phyloP scores from a whole-genome alignment of 2,113 vertebrate species.

The Cebidichthys violaceus region DNA sequence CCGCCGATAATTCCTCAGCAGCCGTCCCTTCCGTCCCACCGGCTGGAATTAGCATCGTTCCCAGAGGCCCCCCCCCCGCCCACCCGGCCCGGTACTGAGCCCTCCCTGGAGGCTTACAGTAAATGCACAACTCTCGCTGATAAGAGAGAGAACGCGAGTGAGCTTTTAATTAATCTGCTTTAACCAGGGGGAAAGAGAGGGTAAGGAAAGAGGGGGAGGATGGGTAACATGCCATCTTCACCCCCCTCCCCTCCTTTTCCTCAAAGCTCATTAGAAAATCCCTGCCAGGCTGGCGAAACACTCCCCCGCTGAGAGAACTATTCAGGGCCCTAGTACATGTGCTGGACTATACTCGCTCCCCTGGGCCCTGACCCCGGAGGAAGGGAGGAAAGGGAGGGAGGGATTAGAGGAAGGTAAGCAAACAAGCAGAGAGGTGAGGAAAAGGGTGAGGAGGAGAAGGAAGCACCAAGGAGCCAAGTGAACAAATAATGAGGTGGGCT shows the following conservation, averaged over 20 bases:
- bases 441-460: not conserved
- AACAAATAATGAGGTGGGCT: not conserved
- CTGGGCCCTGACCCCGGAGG: conserved; percentile 20
- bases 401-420: not conserved
- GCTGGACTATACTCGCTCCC: conserved; percentile 30
- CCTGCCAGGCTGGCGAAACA: conserved; percentile 22
- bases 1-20: conserved; percentile 54
- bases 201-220: not conserved
- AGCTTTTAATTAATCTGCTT: conserved; percentile 81
- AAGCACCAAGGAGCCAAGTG: not conserved
- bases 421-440: not conserved
- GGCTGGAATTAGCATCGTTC: conserved; percentile 74
- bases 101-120: conserved; percentile 70
- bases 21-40: conserved; percentile 37
- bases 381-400: not conserved
- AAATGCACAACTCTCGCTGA: conserved; percentile 72
- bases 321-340: conserved; percentile 41
- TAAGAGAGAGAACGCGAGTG: conserved; percentile 51
- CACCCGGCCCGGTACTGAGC: conserved; percentile 44
- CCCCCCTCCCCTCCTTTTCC: not conserved
- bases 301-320: conserved; percentile 40
- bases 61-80: conserved; percentile 40
- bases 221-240: conserved; percentile 45
- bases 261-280: conserved; percentile 60
- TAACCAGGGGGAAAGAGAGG: conserved; percentile 29